These are phyloP conservation scores for Ctenosaura bakeri DNA, from an alignment of 2,797 vertebrate genomes.

Conservation along the genomic window DNA sequence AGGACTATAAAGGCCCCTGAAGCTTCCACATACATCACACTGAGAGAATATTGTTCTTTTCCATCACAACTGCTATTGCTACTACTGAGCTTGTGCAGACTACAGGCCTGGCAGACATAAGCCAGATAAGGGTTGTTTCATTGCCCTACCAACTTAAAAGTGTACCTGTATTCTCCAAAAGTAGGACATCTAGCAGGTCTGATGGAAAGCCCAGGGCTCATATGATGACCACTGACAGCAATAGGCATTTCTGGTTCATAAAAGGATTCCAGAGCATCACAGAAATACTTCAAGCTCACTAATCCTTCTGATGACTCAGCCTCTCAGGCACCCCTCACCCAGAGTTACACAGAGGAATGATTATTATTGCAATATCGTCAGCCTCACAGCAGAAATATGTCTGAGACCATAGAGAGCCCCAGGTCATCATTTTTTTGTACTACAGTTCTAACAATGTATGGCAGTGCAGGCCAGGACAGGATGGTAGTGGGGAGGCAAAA, in stretches of 20 bases:
- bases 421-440: slow-evolving; percentile 11
- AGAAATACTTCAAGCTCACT: slow-evolving; percentile 19
- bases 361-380: slow-evolving; percentile 21
- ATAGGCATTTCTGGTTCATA: neutral
- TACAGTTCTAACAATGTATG: neutral
- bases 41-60: neutral
- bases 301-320: slow-evolving; percentile 25
- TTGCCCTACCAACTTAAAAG: neutral
- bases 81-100: too few species aligned
- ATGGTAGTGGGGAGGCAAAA: too few species aligned
- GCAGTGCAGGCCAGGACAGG: neutral
- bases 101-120: neutral
- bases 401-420: slow-evolving; percentile 25
- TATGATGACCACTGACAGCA: neutral
- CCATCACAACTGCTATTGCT: neutral
- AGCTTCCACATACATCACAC: too few species aligned
- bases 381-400: neutral
- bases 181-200: neutral
- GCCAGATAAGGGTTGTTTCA: neutral
- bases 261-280: slow-evolving; percentile 13
- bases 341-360: neutral
- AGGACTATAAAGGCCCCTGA: neutral
- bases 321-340: neutral
- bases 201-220: neutral
- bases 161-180: neutral